Conservation (phyloP, 2,113 vertebrate species). For the Stigmatopora nigra region DNA sequence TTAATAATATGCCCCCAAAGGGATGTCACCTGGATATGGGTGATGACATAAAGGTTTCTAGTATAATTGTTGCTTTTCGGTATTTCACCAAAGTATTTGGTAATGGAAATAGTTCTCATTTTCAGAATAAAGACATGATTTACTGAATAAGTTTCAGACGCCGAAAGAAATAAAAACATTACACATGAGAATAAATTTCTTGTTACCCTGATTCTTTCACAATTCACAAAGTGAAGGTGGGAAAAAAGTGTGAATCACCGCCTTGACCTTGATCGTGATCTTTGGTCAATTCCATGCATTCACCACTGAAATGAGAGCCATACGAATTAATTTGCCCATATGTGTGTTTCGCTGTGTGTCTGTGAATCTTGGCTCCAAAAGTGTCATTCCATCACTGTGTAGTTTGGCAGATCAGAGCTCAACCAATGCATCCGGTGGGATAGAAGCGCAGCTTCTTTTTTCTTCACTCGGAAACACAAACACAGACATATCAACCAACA, state of each 20-base stretch:
- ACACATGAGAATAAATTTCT: background rate
- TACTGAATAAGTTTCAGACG: background rate
- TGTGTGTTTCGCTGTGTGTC: slow-evolving; percentile 12
- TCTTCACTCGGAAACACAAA: slow-evolving; percentile 38
- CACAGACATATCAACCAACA: slow-evolving; percentile 50
- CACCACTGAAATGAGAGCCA: slow-evolving; percentile 9
- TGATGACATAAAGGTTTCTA: background rate
- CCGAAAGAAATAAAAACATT: background rate
- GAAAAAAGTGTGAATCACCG: background rate
- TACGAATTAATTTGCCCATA: slow-evolving; percentile 14
- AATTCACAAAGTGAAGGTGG: background rate
- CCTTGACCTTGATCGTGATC: background rate
- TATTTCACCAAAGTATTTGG: no score
- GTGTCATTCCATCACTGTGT: slow-evolving; percentile 51
- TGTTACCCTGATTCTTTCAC: background rate
- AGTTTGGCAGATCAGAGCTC: slow-evolving; percentile 44
- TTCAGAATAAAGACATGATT: background rate
- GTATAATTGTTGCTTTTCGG: no score
- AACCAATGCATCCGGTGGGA: slow-evolving; percentile 50
- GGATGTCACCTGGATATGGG: background rate
- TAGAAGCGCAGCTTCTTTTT: slow-evolving; percentile 36
- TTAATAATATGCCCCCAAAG: background rate
- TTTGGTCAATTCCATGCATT: background rate
- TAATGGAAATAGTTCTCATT: background rate
- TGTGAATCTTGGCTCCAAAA: slow-evolving; percentile 28